Conservation (phyloP, 2,888 invertebrate genomes). For the Aphidoletes aphidimyza region DNA sequence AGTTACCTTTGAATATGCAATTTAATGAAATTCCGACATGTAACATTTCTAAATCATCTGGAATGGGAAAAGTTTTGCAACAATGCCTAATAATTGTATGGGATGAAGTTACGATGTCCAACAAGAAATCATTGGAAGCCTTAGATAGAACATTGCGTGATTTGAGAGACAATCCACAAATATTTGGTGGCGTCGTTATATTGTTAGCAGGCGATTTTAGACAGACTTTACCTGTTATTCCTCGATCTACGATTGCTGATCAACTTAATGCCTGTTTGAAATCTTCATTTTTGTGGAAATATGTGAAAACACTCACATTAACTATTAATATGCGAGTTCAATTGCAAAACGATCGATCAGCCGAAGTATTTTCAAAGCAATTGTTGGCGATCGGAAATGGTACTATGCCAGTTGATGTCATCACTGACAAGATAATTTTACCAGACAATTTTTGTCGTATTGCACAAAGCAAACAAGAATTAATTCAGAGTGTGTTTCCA, state of each 20-base stretch:
- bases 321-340: slow-evolving; percentile 57
- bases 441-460: slow-evolving; percentile 58
- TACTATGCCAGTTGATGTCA: slow-evolving; percentile 58
- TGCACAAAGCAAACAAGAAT: slow-evolving; percentile 58
- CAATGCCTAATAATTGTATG: slow-evolving; percentile 60
- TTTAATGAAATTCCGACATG: slow-evolving; percentile 60
- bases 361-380: slow-evolving; percentile 57
- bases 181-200: slow-evolving; percentile 58
- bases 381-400: slow-evolving; percentile 58
- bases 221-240: slow-evolving; percentile 60
- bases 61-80: slow-evolving; percentile 61
- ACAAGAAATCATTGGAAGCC: slow-evolving; percentile 60
- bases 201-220: slow-evolving; percentile 60
- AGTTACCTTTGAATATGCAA: slow-evolving; percentile 60
- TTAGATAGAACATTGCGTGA: slow-evolving; percentile 60
- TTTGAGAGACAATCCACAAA: slow-evolving; percentile 57
- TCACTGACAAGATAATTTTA: slow-evolving; percentile 58
- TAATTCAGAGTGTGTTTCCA: slow-evolving; percentile 60
- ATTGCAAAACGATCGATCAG: slow-evolving; percentile 57
- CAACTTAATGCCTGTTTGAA: slow-evolving; percentile 60
- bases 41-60: slow-evolving; percentile 60
- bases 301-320: slow-evolving; percentile 57
- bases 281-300: slow-evolving; percentile 57
- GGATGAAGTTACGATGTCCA: slow-evolving; percentile 61
- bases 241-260: slow-evolving; percentile 59